Evolutionary conservation across 2,888 invertebrate species (phyloP).

Genomic region (Arrhopalites spinosus): DNA sequence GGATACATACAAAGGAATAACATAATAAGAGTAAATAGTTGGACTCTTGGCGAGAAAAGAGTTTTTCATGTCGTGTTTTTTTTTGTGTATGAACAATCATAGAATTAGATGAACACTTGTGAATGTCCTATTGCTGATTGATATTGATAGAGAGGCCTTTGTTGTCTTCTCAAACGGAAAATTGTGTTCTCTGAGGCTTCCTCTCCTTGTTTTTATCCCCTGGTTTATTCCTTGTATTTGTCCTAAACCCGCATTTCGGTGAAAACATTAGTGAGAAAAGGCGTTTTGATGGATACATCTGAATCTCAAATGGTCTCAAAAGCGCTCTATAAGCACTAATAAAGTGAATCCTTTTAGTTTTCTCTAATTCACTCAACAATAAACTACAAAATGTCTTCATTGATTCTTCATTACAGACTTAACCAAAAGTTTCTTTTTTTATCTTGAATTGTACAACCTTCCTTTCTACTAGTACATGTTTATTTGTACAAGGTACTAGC

Average conservation of each 20-base stretch:
- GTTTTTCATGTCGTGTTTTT: background rate
- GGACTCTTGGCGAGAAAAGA: background rate
- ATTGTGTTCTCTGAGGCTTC: constrained; percentile 31
- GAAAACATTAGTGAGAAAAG: background rate
- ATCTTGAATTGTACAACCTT: no score
- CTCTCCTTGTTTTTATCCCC: constrained; percentile 1
- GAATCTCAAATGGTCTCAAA: background rate
- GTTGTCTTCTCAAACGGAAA: constrained; percentile 31
- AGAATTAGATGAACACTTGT: constrained; percentile 29
- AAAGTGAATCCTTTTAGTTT: background rate
- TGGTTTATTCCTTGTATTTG: background rate
- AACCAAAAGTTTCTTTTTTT: background rate
- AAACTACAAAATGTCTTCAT: background rate
- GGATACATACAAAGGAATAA: background rate
- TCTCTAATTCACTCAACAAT: background rate
- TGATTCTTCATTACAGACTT: background rate
- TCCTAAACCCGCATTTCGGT: background rate
- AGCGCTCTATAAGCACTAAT: no score
- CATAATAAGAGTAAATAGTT: background rate
- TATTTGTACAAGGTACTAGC: no score
- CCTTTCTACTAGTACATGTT: no score
- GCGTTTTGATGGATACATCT: background rate
- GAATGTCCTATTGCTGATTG: constrained; percentile 27
- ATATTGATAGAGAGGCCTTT: constrained; percentile 36
- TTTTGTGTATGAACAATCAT: constrained; percentile 17